These are phyloP conservation scores for Papilio elwesi DNA, from an alignment of 2,888 invertebrate species.

Conservation along the genomic window DNA sequence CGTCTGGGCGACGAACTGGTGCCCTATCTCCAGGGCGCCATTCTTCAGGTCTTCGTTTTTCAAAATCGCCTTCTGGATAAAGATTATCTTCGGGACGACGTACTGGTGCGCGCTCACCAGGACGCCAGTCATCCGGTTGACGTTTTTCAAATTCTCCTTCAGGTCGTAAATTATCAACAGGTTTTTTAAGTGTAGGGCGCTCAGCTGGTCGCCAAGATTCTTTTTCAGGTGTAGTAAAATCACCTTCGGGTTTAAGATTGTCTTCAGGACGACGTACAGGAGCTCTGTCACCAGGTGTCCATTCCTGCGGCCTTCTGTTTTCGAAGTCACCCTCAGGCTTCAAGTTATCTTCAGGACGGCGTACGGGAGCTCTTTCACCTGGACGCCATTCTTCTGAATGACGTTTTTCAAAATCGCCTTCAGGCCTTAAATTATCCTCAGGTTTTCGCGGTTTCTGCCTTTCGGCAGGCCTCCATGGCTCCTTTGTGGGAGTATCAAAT, in stretches of 20 bases:
- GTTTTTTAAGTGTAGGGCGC: conserved; percentile 59
- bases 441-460: conserved; percentile 59
- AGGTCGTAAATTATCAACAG: conserved; percentile 76
- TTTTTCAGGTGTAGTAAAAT: conserved; percentile 67
- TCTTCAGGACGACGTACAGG: conserved; percentile 75
- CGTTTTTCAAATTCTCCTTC: conserved; percentile 85
- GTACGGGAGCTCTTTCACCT: conserved; percentile 64
- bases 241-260: conserved; percentile 70
- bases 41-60: conserved; percentile 67
- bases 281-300: conserved; percentile 73
- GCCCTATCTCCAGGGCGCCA: conserved; percentile 78
- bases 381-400: conserved; percentile 69
- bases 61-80: conserved; percentile 82
- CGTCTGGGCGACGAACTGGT: conserved; percentile 75
- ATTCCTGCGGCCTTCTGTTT: conserved; percentile 53
- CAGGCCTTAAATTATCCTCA: conserved; percentile 82
- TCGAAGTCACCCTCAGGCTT: conserved; percentile 64
- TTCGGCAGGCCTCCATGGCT: conserved; percentile 68
- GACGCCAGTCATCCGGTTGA: conserved; percentile 75
- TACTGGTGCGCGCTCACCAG: conserved; percentile 65
- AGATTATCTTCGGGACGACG: conserved; percentile 81
- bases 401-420: conserved; percentile 75
- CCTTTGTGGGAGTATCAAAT: conserved; percentile 60
- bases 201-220: conserved; percentile 58
- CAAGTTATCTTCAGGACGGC: conserved; percentile 74